phyloP scores from a whole-genome alignment of 2,888 invertebrate species.

The Cataglyphis altisquamis region DNA sequence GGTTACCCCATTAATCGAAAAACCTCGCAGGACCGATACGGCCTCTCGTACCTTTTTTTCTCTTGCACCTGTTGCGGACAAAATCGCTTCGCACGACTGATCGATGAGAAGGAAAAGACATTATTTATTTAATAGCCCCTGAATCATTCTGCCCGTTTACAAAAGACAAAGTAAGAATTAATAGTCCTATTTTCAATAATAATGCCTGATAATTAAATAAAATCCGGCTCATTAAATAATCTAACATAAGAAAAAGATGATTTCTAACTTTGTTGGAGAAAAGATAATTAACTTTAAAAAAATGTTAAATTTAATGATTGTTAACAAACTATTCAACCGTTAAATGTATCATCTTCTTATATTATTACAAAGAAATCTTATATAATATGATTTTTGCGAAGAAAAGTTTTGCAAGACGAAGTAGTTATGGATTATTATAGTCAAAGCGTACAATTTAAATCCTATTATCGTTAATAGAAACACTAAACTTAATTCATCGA shows the following conservation, averaged over 20 bases:
- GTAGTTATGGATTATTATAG: slow-evolving; percentile 6
- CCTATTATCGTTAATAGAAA: background rate
- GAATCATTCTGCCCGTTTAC: slow-evolving; percentile 19
- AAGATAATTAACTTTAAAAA: background rate
- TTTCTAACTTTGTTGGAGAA: background rate
- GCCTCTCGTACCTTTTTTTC: slow-evolving; percentile 53
- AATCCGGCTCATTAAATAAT: background rate
- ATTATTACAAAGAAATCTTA: background rate
- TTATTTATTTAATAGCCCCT: slow-evolving; percentile 71
- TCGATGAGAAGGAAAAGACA: slow-evolving; percentile 59
- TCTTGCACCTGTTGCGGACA: slow-evolving; percentile 78
- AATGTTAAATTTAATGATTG: background rate
- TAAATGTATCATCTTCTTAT: background rate
- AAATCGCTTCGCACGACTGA: slow-evolving; percentile 67
- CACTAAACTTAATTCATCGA: slow-evolving; percentile 20
- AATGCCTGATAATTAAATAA: background rate
- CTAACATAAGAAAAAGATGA: background rate
- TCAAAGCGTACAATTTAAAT: background rate
- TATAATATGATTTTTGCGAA: background rate
- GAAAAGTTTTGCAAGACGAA: background rate
- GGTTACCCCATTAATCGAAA: slow-evolving; percentile 72
- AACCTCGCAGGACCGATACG: slow-evolving; percentile 68
- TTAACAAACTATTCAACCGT: background rate
- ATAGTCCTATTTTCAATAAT: background rate
- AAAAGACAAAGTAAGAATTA: background rate